Conservation (phyloP, 2,888 invertebrate species). For the Arrhopalites spinosus region DNA sequence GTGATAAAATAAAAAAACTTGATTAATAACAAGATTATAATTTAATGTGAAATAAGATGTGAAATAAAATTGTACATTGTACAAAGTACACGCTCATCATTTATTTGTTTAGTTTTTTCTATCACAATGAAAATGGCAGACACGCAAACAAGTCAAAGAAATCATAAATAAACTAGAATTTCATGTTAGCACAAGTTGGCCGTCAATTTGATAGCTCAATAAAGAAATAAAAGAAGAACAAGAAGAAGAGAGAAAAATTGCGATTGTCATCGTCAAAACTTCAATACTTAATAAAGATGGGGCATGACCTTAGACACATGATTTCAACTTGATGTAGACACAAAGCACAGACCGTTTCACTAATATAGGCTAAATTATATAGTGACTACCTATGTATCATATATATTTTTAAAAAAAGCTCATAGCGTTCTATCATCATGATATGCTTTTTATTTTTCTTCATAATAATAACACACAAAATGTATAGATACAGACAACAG, state of each 20-base stretch:
- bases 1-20: no score
- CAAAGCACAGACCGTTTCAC: neutral
- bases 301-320: conserved; percentile 19
- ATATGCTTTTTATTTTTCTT: neutral
- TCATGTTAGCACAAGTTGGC: no score
- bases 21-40: no score
- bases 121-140: no score
- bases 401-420: neutral
- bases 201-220: conserved; percentile 6
- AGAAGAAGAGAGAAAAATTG: neutral
- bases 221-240: no score
- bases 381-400: neutral
- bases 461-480: no score
- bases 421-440: neutral
- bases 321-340: conserved; percentile 12
- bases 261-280: conserved; percentile 12
- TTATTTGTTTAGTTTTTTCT: no score
- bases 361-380: neutral
- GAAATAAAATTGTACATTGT: no score
- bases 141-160: neutral
- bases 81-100: no score
- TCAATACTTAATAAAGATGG: conserved; percentile 7
- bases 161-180: neutral
- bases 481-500: neutral
- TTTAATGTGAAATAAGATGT: no score